Percentiles rank a stretch among this genome's conserved stretches.
These are phyloP conservation scores for Scaptomyza cyrtandrae DNA, from an alignment of 2,888 invertebrate species.

Conservation along the genomic window DNA sequence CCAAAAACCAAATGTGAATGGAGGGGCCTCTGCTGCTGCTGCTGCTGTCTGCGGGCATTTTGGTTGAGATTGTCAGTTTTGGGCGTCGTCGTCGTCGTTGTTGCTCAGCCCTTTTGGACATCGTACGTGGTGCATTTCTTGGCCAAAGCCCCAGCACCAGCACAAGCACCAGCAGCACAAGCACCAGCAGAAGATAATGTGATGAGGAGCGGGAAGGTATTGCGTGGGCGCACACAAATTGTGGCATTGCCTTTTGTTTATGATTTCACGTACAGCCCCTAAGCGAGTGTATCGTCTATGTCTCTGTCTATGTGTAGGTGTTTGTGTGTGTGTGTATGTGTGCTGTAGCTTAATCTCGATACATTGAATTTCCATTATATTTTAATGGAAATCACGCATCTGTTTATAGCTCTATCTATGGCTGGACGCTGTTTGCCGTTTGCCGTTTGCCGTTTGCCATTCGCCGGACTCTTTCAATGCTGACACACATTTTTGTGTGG, in stretches of 20 bases:
- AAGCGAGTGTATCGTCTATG: conserved; percentile 19
- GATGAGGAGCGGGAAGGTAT: background rate
- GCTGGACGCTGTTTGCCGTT: conserved; percentile 16
- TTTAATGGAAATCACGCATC: conserved; percentile 72
- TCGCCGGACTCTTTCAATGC: conserved; percentile 26
- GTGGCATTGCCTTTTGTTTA: conserved; percentile 62
- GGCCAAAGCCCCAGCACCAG: conserved; percentile 9
- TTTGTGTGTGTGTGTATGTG: background rate
- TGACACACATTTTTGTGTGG: conserved; percentile 56
- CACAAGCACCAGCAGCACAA: background rate
- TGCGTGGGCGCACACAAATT: conserved; percentile 47
- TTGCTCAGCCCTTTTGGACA: conserved; percentile 47
- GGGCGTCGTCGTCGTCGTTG: conserved; percentile 27
- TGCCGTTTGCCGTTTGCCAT: conserved; percentile 1
- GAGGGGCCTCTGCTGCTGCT: background rate
- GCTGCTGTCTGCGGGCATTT: background rate
- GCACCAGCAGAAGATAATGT: background rate
- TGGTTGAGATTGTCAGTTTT: conserved; percentile 16
- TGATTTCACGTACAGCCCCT: conserved; percentile 61
- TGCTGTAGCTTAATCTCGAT: conserved; percentile 60
- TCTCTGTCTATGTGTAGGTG: background rate
- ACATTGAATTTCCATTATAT: conserved; percentile 73
- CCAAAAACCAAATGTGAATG: conserved; percentile 1
- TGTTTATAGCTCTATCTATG: conserved; percentile 66
- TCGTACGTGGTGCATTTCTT: conserved; percentile 56